phyloP scores from a whole-genome alignment of 2,888 invertebrate species.

The Eupelmus urozonus region DNA sequence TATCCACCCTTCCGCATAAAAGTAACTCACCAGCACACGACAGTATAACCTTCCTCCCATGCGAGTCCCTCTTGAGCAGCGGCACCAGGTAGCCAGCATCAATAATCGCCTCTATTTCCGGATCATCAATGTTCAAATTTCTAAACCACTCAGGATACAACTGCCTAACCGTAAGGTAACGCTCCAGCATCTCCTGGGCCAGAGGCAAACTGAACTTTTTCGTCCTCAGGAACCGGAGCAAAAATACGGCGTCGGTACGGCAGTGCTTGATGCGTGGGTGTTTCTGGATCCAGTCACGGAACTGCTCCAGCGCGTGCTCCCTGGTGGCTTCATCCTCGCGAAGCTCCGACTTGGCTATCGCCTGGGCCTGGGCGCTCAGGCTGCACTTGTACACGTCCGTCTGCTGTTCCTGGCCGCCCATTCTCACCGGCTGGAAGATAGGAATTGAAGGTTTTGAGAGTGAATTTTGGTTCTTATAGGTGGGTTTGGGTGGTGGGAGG shows the following conservation, averaged over 20 bases:
- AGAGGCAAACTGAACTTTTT: slow-evolving; percentile 92
- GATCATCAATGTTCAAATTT: slow-evolving; percentile 88
- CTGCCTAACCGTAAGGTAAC: slow-evolving; percentile 90
- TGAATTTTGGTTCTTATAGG: too few relatives aligned
- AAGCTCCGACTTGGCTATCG: slow-evolving; percentile 79
- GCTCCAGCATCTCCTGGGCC: slow-evolving; percentile 92
- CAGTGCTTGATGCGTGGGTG: slow-evolving; percentile 90
- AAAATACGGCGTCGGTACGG: slow-evolving; percentile 88
- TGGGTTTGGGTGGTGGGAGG: too few relatives aligned
- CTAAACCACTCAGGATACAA: slow-evolving; percentile 92
- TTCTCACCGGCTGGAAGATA: too few relatives aligned
- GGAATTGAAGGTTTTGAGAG: too few relatives aligned
- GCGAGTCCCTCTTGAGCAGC: slow-evolving; percentile 84
- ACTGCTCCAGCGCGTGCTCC: slow-evolving; percentile 86
- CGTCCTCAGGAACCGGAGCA: slow-evolving; percentile 90
- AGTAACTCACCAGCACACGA: slow-evolving; percentile 84
- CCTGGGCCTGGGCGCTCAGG: slow-evolving; percentile 65
- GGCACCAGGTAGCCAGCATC: slow-evolving; percentile 89
- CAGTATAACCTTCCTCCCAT: slow-evolving; percentile 88
- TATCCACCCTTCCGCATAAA: too few relatives aligned
- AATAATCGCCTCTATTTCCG: slow-evolving; percentile 88
- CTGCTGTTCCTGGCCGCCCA: slow-evolving; percentile 63
- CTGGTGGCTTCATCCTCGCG: slow-evolving; percentile 88
- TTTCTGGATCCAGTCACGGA: slow-evolving; percentile 90
- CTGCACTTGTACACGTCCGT: slow-evolving; percentile 66